Conservation (phyloP, 2,888 invertebrate species). For the Cremastinae sp. region DNA sequence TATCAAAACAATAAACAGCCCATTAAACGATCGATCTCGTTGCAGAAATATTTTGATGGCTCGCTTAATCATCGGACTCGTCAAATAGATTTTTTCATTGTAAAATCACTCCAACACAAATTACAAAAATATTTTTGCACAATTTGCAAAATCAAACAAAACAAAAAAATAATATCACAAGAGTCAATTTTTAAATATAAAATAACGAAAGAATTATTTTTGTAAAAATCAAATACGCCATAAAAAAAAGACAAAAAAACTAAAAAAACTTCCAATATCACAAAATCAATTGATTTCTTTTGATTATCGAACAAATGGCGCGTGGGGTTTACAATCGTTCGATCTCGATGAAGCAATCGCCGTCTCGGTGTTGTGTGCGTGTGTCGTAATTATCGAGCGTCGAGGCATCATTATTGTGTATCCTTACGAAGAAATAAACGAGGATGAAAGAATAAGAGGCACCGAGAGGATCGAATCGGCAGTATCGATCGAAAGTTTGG, state of each 20-base stretch:
- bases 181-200: slow-evolving; percentile 11
- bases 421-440: slow-evolving; percentile 32
- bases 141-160: too few relatives aligned
- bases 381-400: slow-evolving; percentile 60
- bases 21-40: slow-evolving; percentile 9
- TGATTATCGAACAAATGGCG: slow-evolving; percentile 47
- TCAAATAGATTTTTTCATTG: neutral
- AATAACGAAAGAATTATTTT: slow-evolving; percentile 21
- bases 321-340: slow-evolving; percentile 53
- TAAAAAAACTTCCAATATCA: slow-evolving; percentile 38
- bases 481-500: slow-evolving; percentile 61
- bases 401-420: slow-evolving; percentile 56
- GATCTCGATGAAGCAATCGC: slow-evolving; percentile 53
- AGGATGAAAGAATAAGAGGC: slow-evolving; percentile 7
- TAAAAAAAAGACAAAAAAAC: too few relatives aligned
- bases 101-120: neutral
- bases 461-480: slow-evolving; percentile 31
- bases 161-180: too few relatives aligned
- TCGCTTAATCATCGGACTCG: neutral
- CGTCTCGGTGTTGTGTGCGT: slow-evolving; percentile 43
- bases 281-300: slow-evolving; percentile 63
- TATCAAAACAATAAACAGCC: slow-evolving; percentile 62
- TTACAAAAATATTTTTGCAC: slow-evolving; percentile 4
- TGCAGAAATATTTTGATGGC: slow-evolving; percentile 5
- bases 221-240: too few relatives aligned